Evolutionary conservation across 1,140 invertebrate species (phyloP).

Genomic region (Lepidotrigona ventralis): DNA sequence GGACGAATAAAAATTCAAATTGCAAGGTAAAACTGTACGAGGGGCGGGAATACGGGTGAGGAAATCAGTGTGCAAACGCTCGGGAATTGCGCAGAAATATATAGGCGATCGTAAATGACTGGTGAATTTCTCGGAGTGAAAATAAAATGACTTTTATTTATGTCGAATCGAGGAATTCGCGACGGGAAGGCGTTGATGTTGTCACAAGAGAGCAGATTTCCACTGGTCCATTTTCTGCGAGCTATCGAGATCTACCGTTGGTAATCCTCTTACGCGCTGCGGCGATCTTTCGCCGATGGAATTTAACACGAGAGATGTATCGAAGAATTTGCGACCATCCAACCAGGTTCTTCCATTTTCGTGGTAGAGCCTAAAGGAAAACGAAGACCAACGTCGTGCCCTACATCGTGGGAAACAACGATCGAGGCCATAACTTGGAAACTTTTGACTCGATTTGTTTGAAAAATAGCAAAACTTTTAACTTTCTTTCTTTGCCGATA

Average conservation of each 20-base stretch:
- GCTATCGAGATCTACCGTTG: neutral
- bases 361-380: neutral
- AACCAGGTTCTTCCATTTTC: neutral
- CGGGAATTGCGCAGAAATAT: neutral
- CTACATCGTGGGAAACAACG: no score
- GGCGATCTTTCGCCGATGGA: conserved; percentile 1
- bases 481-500: neutral
- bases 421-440: neutral
- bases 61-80: neutral
- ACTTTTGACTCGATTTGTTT: neutral
- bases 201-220: no score
- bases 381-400: neutral
- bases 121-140: neutral
- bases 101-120: neutral
- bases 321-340: neutral
- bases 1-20: conserved; percentile 36
- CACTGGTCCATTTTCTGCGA: neutral
- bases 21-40: neutral
- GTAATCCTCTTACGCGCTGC: conserved; percentile 32
- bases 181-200: neutral
- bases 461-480: neutral
- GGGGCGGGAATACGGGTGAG: neutral
- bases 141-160: neutral
- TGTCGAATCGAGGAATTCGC: neutral
- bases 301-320: neutral